Base-by-base conservation (phyloP, 1,140 invertebrate genomes). In the Gonatopus flavifemur region DNA sequence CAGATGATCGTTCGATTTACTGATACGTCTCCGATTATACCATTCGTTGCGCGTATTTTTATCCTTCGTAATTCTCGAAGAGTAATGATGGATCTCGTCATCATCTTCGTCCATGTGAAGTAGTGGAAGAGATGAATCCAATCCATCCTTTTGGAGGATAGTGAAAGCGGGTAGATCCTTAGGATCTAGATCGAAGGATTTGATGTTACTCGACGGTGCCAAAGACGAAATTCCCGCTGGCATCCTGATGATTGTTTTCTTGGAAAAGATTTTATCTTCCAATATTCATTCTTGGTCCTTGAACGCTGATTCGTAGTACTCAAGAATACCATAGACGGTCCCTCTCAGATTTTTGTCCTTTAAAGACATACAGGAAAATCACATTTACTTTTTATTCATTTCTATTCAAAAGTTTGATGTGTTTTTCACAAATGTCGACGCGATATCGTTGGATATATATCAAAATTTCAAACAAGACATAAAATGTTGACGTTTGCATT, bases 1-100 rank as follows among this genome's bases (percentile, higher is more conserved):
- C 20, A 76, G 53, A 13, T 76, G 74, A 22, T 76, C 72, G 37
- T 70, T 76, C 7, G 74, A 76, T 20, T 59, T 69, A 47, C 71
- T 74, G 10, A 75, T 52, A 1, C 69, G 57, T 18, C 58, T 70
- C 7, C 62, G 57, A 21, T 44, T 54, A 12, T 56, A 59, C 6
- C 67, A 57, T 7, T 57, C 25, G 39, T 67, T 69, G 7, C 47
- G 55, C 8, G 37, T 50, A 22, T 69, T 70, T n/a, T 59, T 55
- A 7, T 54, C 52, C 19, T 62, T 55, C 3, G 39, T 38, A 15
- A 57, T 55, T 4, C 58, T 64, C 36, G n/a, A 44, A 43, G 52
- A 48, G 21, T 45, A 57, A 3, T 66, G 50, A 7, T 59, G 38
- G 33, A 57, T 48, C 4, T 52, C 56, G 37, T 55, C 28, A n/a